Conservation (phyloP, 2,888 invertebrate genomes). For the Phortica okadai region DNA sequence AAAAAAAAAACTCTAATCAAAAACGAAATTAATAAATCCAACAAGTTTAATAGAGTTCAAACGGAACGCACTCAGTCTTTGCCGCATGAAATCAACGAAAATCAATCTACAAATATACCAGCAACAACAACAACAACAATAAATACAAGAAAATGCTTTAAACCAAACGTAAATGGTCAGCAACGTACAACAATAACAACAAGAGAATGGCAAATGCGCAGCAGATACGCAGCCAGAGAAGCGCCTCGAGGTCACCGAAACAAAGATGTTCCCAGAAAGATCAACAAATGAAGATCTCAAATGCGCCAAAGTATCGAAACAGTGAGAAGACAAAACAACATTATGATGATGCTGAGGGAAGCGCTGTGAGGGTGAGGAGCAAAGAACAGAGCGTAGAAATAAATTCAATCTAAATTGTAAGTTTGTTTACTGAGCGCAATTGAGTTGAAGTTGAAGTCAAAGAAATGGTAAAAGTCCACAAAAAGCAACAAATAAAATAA, state of each 20-base stretch:
- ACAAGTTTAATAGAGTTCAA: conserved; percentile 73
- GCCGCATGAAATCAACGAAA: conserved; percentile 33
- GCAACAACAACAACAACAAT: conserved; percentile 9
- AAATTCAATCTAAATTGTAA: conserved; percentile 73
- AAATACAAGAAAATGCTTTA: conserved; percentile 5
- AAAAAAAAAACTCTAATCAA: conserved; percentile 54
- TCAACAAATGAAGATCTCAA: conserved; percentile 75
- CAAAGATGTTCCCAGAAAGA: conserved; percentile 75
- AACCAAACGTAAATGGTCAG: conserved; percentile 14
- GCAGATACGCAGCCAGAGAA: conserved; percentile 52
- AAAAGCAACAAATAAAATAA: conserved; percentile 45
- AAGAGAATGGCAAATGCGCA: conserved; percentile 11
- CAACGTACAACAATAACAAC: conserved; percentile 30
- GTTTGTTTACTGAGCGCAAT: conserved; percentile 63
- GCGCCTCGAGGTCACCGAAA: conserved; percentile 63
- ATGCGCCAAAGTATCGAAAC: conserved; percentile 48
- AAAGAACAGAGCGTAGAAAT: conserved; percentile 63
- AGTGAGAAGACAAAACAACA: neutral
- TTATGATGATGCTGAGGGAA: neutral
- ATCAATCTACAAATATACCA: conserved; percentile 28
- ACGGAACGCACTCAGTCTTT: conserved; percentile 44
- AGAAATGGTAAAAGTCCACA: conserved; percentile 33
- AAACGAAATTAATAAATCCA: conserved; percentile 68
- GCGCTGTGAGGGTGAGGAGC: conserved; percentile 34
- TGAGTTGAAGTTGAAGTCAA: conserved; percentile 35